A percentile compares a stretch with the other conserved stretches of the same genome.
These are phyloP conservation scores for Prinia subflava DNA, from an alignment of 2,113 vertebrate genomes.

Conservation along the genomic window DNA sequence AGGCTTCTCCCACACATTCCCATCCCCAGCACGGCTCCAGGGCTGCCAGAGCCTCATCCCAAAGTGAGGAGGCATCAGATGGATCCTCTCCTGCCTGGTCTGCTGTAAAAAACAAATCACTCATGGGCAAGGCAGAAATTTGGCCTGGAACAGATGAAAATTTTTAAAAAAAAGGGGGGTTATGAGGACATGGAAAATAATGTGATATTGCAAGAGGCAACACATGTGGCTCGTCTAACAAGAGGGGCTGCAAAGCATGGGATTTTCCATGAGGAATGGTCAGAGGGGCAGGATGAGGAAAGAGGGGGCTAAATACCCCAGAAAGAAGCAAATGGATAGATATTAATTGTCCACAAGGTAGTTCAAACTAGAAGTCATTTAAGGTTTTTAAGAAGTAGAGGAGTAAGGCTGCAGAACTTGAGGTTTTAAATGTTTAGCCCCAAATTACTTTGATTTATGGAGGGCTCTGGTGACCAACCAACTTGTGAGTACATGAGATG, in stretches of 20 bases:
- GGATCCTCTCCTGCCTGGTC: neutral
- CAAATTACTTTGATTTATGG: neutral
- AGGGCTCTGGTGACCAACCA: neutral
- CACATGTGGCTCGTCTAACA: neutral
- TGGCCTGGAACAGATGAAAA: neutral
- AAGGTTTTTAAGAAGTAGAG: neutral
- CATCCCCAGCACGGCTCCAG: neutral
- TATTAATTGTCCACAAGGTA: neutral
- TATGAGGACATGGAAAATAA: neutral
- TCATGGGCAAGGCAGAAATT: neutral
- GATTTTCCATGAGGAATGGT: neutral
- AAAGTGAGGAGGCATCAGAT: rapidly evolving
- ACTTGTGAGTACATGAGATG: neutral
- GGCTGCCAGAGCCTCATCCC: neutral
- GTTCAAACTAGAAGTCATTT: neutral
- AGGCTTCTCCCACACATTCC: neutral
- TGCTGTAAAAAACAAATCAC: rapidly evolving
- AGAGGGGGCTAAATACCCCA: neutral
- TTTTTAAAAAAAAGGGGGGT: neutral
- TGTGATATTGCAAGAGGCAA: neutral
- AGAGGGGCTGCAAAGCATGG: neutral
- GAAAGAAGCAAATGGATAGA: neutral
- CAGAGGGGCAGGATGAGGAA: neutral
- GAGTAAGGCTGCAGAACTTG: neutral
- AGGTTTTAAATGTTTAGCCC: neutral